phyloP scores from a whole-genome alignment of 2,113 vertebrate genomes.

The Hoplias malabaricus region DNA sequence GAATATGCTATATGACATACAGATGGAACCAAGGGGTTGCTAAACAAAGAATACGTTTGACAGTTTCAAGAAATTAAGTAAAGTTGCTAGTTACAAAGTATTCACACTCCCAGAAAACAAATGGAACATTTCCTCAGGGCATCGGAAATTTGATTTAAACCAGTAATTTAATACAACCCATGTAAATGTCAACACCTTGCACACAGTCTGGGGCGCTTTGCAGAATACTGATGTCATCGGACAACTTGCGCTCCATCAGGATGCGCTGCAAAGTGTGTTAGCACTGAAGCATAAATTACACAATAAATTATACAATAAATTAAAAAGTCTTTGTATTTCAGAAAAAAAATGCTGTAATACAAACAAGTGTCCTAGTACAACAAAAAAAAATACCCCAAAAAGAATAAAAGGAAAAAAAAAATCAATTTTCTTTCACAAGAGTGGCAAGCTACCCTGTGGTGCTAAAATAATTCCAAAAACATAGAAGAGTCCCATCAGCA shows the following conservation, averaged over 20 bases:
- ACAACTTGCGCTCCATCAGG: background rate
- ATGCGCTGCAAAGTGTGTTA: constrained; percentile 45
- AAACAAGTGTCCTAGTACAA: constrained; percentile 56
- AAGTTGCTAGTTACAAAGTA: constrained; percentile 1
- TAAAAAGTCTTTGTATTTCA: constrained; percentile 50
- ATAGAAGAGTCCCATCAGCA: constrained; percentile 94
- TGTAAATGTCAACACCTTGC: background rate
- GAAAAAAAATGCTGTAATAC: constrained; percentile 50
- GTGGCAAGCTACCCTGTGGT: constrained; percentile 83
- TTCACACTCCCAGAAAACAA: background rate
- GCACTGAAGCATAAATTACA: constrained; percentile 61
- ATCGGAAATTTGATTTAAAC: background rate
- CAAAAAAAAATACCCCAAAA: background rate
- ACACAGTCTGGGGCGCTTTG: background rate
- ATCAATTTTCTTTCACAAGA: constrained; percentile 72
- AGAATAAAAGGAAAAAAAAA: constrained; percentile 24
- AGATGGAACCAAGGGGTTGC: background rate
- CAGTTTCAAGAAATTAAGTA: background rate
- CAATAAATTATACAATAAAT: constrained; percentile 63
- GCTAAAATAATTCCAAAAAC: constrained; percentile 90
- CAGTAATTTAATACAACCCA: background rate
- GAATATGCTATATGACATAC: background rate
- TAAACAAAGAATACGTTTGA: background rate
- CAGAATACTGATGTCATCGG: constrained; percentile 17
- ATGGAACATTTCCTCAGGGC: background rate